Base-by-base conservation (phyloP, 2,113 vertebrate species). In the Pseudorectes ferrugineus region DNA sequence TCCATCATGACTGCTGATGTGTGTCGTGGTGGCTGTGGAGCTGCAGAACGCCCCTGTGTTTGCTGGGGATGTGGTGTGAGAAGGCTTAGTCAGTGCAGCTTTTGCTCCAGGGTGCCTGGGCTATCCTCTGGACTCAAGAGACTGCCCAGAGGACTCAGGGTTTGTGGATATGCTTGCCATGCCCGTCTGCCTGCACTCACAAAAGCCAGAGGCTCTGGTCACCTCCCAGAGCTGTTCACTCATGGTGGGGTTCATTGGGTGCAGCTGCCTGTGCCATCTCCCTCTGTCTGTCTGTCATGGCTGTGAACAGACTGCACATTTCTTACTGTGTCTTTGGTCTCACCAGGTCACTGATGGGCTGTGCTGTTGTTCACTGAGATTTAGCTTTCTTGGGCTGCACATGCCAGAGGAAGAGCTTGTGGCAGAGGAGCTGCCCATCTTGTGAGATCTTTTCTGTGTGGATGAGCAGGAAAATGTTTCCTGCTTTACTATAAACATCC, bases 1-100 rank as follows among this genome's bases (percentile, higher is more conserved):
- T 88, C 33, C 0, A 1, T 26, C 0, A 0, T 42, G 33, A 15
- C 23, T 58, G 31, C n/a, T 71, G 25, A 5, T 74, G 29, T 84
- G 25, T 57, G 48, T 54, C 0, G 0, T 46, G 29, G 52, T n/a
- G 43, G 14, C 74, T 67, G 43, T 78, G 0, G 2, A 80, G 40
- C 36, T 88, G 75, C n/a, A 79, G 52, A 75, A 33, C 8, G 2
- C 10, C 10, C 20, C 7, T 11, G 1, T 7, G 0, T 75, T 82
- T 72, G 29, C 40, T 85, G 31, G 18, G 54, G 2, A 12, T 2
- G 1, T 67, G 19, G 10, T 4, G 0, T 83, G 45, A 42, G 22
- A 79, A 43, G 65, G 51, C 14, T 78, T 5, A 3, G 19, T 70
- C 21, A 4, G 5, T 14, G 3, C n/a, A 59, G 21, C 16, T 65